These are phyloP conservation scores for Aphidoletes aphidimyza DNA, from an alignment of 2,888 invertebrate genomes.

Conservation along the genomic window DNA sequence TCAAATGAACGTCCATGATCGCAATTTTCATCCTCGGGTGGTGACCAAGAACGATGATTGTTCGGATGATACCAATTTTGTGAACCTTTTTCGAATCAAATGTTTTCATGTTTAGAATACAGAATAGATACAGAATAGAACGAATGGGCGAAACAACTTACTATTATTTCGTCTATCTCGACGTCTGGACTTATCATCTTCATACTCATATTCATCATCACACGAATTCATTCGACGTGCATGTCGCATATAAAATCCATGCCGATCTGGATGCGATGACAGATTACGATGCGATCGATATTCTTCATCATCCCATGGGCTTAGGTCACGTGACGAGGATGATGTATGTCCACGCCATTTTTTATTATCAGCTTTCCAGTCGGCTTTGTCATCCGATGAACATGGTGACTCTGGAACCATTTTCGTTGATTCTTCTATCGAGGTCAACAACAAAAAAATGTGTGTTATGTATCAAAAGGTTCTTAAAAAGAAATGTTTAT, in stretches of 20 bases:
- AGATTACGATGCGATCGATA: constrained; percentile 65
- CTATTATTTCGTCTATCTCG: constrained; percentile 61
- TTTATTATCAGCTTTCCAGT: constrained; percentile 68
- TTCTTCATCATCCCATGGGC: constrained; percentile 84
- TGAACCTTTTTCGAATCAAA: constrained; percentile 60
- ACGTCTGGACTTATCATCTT: constrained; percentile 63
- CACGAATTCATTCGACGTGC: constrained; percentile 71
- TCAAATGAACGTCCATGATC: constrained; percentile 64
- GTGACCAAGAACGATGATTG: constrained; percentile 65
- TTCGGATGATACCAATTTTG: constrained; percentile 65
- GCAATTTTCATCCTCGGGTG: constrained; percentile 61
- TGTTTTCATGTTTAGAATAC: constrained; percentile 60
- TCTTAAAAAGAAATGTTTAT: too few relatives aligned
- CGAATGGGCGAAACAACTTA: neutral
- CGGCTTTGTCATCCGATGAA: constrained; percentile 81
- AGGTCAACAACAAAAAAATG: neutral
- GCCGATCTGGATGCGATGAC: constrained; percentile 60
- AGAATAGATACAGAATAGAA: too few relatives aligned
- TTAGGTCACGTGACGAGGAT: constrained; percentile 79
- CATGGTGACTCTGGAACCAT: constrained; percentile 76
- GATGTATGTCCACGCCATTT: constrained; percentile 73
- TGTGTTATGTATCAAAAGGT: too few relatives aligned
- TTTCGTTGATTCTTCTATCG: constrained; percentile 60
- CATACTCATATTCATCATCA: constrained; percentile 79
- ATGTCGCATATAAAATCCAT: constrained; percentile 69